phyloP scores from a whole-genome alignment of 2,797 vertebrate genomes.

The Xyrichtys novacula region DNA sequence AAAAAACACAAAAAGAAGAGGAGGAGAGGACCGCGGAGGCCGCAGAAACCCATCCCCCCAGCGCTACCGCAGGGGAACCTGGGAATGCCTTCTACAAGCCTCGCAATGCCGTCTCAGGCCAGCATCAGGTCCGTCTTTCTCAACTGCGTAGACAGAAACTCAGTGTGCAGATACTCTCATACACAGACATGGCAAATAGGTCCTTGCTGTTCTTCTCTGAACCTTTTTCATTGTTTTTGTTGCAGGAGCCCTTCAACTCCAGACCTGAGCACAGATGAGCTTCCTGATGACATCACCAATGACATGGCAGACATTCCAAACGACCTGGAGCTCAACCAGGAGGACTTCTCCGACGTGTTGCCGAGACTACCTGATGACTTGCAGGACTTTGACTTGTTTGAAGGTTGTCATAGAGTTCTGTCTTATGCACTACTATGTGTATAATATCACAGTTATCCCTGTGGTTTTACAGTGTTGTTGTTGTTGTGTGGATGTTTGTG shows the following conservation, averaged over 20 bases:
- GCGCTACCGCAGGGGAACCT: conserved; percentile 98
- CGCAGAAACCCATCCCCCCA: conserved; percentile 98
- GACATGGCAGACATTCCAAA: conserved; percentile 99
- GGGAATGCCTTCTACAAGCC: conserved; percentile 93
- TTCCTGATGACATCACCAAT: conserved; percentile 98
- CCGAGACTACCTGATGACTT: conserved; percentile 96
- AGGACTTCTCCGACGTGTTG: conserved; percentile 98
- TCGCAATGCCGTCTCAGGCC: conserved; percentile 91
- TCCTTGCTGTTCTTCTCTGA: conserved; percentile 15
- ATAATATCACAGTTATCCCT: neutral
- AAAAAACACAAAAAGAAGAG: conserved; percentile 99
- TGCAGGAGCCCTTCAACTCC: conserved; percentile 95
- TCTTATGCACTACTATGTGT: neutral
- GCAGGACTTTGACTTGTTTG: conserved; percentile 99
- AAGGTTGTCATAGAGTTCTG: conserved; percentile 84
- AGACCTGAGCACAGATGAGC: conserved; percentile 96
- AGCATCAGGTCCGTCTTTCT: conserved; percentile 92
- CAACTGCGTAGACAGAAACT: neutral
- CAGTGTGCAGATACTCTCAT: conserved; percentile 4
- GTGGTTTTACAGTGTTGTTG: conserved; percentile 1
- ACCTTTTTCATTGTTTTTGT: conserved; percentile 2
- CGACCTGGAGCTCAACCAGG: conserved; percentile 98
- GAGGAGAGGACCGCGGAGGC: conserved; percentile 93
- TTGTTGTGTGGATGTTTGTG: conserved; percentile 40
- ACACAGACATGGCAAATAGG: neutral